Base-by-base conservation (phyloP, 2,888 invertebrate genomes). In the Hirtodrosophila duncani region DNA sequence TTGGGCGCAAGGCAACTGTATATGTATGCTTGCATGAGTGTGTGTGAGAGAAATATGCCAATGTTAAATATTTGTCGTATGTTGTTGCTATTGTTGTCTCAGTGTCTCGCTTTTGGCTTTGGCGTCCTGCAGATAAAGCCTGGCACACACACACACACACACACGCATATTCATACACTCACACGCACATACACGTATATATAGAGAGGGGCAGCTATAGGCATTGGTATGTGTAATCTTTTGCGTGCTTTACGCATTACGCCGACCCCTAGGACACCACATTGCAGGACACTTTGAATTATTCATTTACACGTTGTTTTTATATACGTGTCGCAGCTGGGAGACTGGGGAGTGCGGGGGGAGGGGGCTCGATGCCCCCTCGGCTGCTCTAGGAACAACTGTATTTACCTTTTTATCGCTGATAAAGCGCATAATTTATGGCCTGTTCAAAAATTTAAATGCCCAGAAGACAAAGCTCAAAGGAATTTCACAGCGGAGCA, bases 211-310 rank as follows among this genome's bases (percentile, higher is more conserved):
- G 34, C 16, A 21, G 23, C 63, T 38, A 20, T n/a, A n/a, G 46
- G 55, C 31, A 46, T 50, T 55, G 71, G 80, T 82, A 66, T 82
- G 74, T 63, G 75, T 75, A 75, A 75, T 66, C 82, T 75, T 63
- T 78, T 81, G 82, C 75, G 75, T 82, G 75, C 78, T 59, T 72
- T 80, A 82, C 75, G 82, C 75, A 82, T 82, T 82, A 82, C 77
- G 52, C 53, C 61, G 33, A 42, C 42, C 52, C 38, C 57, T n/a
- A 81, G 80, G 67, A 56, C 72, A 57, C 56, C 67, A 52, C 82
- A 65, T 81, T 77, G 82, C 75, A 81, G 82, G 81, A 82, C 82
- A 75, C 68, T 75, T 75, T 75, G 74, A 81, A 75, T 75, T 82
- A 75, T 75, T 75, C 82, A 75, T 75, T 75, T 82, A 71, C 78